Evolutionary conservation across 2,797 vertebrate species (phyloP).

Genomic region (Ara ararauna): DNA sequence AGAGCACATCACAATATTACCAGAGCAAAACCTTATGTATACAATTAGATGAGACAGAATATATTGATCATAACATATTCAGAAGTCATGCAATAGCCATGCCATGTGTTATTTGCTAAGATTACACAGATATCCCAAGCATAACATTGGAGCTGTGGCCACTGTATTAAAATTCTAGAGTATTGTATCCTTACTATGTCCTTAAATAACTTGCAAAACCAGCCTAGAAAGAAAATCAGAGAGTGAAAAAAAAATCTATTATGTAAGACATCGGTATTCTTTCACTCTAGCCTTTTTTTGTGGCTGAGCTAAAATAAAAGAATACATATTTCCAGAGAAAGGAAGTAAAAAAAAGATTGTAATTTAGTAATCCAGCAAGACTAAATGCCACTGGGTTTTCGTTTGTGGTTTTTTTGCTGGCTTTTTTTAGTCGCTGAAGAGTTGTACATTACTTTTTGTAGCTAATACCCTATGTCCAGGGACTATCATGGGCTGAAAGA

Average conservation of each 20-base stretch:
- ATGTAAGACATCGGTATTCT: slow-evolving; percentile 51
- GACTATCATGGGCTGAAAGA: not conserved
- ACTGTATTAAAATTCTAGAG: not conserved
- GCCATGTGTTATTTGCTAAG: not conserved
- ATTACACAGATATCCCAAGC: not conserved
- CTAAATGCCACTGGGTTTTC: not conserved
- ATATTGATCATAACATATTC: not conserved
- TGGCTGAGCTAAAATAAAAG: slow-evolving; percentile 61
- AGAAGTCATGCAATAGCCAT: not conserved
- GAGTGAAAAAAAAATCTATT: slow-evolving; percentile 47
- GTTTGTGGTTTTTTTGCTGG: not conserved
- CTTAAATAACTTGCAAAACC: slow-evolving; percentile 52
- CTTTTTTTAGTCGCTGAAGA: not conserved
- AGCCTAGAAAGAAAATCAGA: slow-evolving; percentile 63
- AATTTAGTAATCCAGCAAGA: slow-evolving; percentile 39
- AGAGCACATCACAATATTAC: not conserved
- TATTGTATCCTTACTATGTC: slow-evolving; percentile 38
- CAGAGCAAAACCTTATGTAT: not conserved
- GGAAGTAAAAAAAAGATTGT: slow-evolving; percentile 7
- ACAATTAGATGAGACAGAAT: not conserved
- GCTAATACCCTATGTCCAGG: not conserved
- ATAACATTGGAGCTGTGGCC: not conserved
- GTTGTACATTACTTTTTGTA: not conserved
- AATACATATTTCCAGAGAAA: slow-evolving; percentile 55
- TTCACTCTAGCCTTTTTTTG: slow-evolving; percentile 38